A percentile compares a stretch with the other conserved stretches of the same genome.
phyloP scores from a whole-genome alignment of 2,113 vertebrate species.

The Menidia beryllina region DNA sequence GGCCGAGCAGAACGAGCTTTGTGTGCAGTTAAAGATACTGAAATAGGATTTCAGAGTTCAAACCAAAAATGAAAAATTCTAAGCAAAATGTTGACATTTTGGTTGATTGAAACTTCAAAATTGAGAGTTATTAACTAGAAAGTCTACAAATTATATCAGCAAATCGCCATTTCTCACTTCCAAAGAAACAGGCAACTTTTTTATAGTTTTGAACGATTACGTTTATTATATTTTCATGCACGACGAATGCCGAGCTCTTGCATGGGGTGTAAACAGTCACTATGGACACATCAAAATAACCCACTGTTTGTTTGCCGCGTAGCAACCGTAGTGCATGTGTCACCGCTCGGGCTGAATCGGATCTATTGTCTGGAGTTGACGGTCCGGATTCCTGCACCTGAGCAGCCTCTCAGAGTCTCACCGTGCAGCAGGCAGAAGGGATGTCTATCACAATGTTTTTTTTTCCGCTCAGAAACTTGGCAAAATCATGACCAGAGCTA shows the following conservation, averaged over 20 bases:
- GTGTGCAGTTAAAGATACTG: background rate
- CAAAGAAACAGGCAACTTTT: too few relatives aligned
- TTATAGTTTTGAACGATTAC: too few relatives aligned
- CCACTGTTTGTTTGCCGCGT: constrained; percentile 51
- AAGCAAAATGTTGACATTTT: background rate
- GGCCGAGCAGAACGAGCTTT: too few relatives aligned
- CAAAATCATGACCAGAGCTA: too few relatives aligned
- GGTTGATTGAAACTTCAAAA: background rate
- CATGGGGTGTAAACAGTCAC: constrained; percentile 10
- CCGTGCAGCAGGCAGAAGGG: too few relatives aligned
- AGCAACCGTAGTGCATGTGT: constrained; percentile 50
- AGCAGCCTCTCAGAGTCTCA: too few relatives aligned
- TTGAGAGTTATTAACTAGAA: background rate
- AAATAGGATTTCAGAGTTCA: background rate
- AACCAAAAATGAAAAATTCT: background rate
- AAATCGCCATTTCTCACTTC: too few relatives aligned
- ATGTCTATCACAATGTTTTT: too few relatives aligned
- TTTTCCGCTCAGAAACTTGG: background rate
- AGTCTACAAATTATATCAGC: too few relatives aligned
- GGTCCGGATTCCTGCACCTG: constrained; percentile 51
- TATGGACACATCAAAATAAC: constrained; percentile 37
- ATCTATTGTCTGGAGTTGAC: constrained; percentile 45
- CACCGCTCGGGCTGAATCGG: constrained; percentile 19
- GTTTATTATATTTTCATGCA: background rate
- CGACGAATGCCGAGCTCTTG: too few relatives aligned